phyloP scores from a whole-genome alignment of 2,797 vertebrate genomes.

The Malacoraja senta region DNA sequence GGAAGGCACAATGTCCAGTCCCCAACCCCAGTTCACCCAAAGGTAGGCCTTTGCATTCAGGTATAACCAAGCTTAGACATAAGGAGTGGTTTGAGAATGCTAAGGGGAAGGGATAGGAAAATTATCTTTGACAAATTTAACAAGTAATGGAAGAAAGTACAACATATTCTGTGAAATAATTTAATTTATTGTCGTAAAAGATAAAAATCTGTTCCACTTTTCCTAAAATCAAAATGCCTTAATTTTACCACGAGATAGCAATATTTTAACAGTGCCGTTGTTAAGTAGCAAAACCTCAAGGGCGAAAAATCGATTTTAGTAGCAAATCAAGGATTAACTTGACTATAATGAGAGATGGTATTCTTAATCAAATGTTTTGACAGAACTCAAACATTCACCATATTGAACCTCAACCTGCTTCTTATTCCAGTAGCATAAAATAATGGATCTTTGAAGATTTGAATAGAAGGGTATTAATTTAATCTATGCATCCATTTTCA shows the following conservation, averaged over 20 bases:
- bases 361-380: background rate
- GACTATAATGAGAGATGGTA: too few relatives aligned
- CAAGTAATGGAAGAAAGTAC: background rate
- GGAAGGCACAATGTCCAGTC: too few relatives aligned
- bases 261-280: background rate
- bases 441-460: background rate
- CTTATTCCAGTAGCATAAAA: background rate
- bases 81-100: background rate
- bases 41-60: background rate
- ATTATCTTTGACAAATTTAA: background rate
- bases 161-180: background rate
- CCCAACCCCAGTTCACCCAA: too few relatives aligned
- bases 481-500: background rate
- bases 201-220: background rate
- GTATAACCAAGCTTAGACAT: background rate
- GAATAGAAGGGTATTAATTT: background rate
- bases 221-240: background rate
- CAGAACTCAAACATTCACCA: background rate
- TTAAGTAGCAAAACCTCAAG: background rate
- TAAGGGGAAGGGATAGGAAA: background rate
- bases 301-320: background rate
- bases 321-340: background rate
- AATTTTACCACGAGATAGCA: slow-evolving; percentile 22
- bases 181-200: background rate
- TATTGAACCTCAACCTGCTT: background rate